Evolutionary conservation across 2,888 invertebrate genomes (phyloP).

Genomic region (Maniola hyperantus): DNA sequence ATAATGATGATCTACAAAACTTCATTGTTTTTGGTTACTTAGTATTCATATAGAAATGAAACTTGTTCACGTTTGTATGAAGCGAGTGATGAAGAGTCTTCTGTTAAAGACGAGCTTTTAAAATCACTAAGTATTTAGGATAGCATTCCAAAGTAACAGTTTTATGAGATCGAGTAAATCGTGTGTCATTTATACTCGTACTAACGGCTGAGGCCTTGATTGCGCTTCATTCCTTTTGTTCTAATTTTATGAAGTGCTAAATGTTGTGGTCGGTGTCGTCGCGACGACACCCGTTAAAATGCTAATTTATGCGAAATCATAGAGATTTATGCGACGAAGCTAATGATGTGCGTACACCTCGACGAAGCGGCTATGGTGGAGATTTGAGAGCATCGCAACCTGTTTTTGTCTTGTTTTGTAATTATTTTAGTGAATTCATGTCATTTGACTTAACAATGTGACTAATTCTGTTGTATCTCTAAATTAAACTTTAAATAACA

Average conservation of each 20-base stretch:
- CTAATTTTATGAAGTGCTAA: constrained; percentile 67
- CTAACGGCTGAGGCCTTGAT: constrained; percentile 40
- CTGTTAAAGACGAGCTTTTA: neutral
- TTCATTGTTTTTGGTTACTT: no score
- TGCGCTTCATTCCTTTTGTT: constrained; percentile 57
- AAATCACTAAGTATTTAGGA: neutral
- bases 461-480: no score
- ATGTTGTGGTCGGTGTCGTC: constrained; percentile 49
- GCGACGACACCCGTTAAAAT: constrained; percentile 60
- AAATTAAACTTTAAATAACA: no score
- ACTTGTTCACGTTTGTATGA: no score
- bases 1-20: no score
- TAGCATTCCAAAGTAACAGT: constrained; percentile 10
- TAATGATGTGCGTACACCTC: constrained; percentile 57
- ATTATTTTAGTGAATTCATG: no score
- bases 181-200: constrained; percentile 33
- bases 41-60: no score
- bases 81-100: no score
- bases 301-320: constrained; percentile 70
- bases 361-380: constrained; percentile 26
- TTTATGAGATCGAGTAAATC: constrained; percentile 5
- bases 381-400: constrained; percentile 20
- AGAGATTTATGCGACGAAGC: constrained; percentile 61
- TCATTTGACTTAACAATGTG: no score
- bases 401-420: constrained; percentile 13